A percentile compares a stretch with the other conserved stretches of the same genome.
These are phyloP conservation scores for Phrynocephalus guinanensis DNA, from an alignment of 2,797 vertebrate genomes.

Conservation along the genomic window DNA sequence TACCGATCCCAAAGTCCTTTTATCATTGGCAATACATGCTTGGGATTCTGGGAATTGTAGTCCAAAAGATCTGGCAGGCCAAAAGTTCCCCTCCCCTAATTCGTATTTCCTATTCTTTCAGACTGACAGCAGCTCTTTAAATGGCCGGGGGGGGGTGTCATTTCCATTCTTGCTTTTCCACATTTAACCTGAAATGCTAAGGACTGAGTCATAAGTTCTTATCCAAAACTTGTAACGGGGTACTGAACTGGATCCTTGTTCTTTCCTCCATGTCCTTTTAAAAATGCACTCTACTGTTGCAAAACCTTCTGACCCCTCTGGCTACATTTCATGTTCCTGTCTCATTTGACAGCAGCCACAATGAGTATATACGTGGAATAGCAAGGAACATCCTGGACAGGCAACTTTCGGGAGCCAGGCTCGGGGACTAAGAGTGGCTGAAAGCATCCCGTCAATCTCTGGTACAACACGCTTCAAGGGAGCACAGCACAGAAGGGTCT, in stretches of 20 bases:
- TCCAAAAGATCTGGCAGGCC: background rate
- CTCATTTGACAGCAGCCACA: background rate
- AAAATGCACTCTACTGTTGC: background rate
- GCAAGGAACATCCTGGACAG: background rate
- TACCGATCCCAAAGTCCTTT: too few relatives aligned
- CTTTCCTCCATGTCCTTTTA: background rate
- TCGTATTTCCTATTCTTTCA: background rate
- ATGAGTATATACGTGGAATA: background rate
- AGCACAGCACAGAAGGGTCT: background rate
- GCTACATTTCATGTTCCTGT: background rate
- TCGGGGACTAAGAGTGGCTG: background rate
- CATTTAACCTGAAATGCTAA: background rate
- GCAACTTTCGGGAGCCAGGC: background rate
- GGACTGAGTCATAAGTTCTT: background rate
- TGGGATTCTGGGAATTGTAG: too few relatives aligned
- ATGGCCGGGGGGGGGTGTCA: background rate
- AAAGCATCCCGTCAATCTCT: background rate
- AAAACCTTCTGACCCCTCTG: background rate
- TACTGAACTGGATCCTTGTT: background rate
- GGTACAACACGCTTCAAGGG: background rate
- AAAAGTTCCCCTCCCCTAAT: background rate
- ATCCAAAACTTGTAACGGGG: background rate
- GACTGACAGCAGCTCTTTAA: background rate
- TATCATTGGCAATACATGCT: too few relatives aligned
- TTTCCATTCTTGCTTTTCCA: background rate